Evolutionary conservation across 2,797 vertebrate genomes (phyloP), one percentile per base, ranked within the genome.

Genomic region (Capromys pilorides): DNA sequence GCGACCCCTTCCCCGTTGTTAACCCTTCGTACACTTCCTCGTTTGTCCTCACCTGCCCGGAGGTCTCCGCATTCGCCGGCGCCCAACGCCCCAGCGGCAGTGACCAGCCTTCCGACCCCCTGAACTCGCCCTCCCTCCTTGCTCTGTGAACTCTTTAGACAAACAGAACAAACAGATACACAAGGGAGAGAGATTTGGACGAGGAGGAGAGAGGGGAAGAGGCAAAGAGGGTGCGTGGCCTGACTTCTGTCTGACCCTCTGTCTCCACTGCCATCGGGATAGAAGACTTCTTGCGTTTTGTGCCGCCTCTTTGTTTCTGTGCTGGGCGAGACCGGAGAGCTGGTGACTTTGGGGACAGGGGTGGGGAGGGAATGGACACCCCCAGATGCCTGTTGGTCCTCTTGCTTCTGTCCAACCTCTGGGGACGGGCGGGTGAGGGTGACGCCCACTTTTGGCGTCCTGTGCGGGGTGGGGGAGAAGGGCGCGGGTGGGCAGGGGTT

Each of bases 11-110:
- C 98, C 98, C 99, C 49, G 98, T 99, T 99, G 98, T 98, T 99
- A 99, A 99, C 99, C 98, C 99, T 98, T 99, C 99, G 99, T 99
- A 99, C 98, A 99, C 99, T 98, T 99, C 99, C 99, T 99, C 99
- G 99, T 99, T 99, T 99, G 99, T 99, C 98, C 99, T 99, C 99
- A 99, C 99, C 99, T 99, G 99, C 99, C 99, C 99, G 99, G 99
- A 99, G 99, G 99, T 99, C 99, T 94, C 98, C 94, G 98, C 98
- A 98, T 99, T 99, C 97, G 99, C 99, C 98, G 98, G 98, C 98
- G 98, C 98, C 97, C 99, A 99, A 98, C 98, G 99, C 99, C 98
- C 99, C 99, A 99, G 99, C 99, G 99, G 99, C 99, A 99, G 99
- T 98, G 99, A 99, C 98, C 99, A 99, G 98, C 99, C 99, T 97